These are phyloP conservation scores for Panagrolaimus sp. DNA, from an alignment of 1,140 invertebrate species.

Conservation along the genomic window DNA sequence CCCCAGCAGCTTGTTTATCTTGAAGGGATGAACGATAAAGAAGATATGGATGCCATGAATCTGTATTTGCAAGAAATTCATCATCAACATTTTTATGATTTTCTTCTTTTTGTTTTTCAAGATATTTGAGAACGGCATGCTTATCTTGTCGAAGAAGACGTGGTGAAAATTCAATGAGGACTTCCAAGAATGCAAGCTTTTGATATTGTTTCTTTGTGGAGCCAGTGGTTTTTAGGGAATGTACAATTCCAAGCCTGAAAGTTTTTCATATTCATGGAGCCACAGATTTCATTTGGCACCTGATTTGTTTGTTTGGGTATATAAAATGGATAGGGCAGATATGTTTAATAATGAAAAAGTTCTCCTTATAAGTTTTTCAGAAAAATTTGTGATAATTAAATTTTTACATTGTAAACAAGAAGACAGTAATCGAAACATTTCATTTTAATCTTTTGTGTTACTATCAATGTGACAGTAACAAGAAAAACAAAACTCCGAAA, in stretches of 20 bases:
- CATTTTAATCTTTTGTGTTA: too few relatives aligned
- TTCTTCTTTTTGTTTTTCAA: constrained; percentile 26
- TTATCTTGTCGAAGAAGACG: constrained; percentile 43
- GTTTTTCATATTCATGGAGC: too few relatives aligned
- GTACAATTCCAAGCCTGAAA: constrained; percentile 32
- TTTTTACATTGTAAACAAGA: too few relatives aligned
- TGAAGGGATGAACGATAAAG: constrained; percentile 29
- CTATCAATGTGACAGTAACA: too few relatives aligned
- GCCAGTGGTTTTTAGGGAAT: constrained; percentile 32
- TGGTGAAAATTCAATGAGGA: constrained; percentile 40
- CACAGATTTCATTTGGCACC: too few relatives aligned
- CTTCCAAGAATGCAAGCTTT: constrained; percentile 37
- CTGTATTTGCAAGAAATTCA: constrained; percentile 1
- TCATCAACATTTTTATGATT: constrained; percentile 21
- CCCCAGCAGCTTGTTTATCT: background rate
- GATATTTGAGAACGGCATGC: constrained; percentile 35
- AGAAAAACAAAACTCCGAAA: too few relatives aligned
- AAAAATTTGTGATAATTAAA: too few relatives aligned
- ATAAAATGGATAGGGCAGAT: too few relatives aligned
- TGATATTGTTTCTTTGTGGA: background rate
- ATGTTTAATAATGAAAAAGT: too few relatives aligned
- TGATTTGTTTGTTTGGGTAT: too few relatives aligned
- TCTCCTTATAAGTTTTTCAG: too few relatives aligned
- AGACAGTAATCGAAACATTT: too few relatives aligned
- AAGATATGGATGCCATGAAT: constrained; percentile 26